Evolutionary conservation across 2,113 vertebrate species (phyloP).

Genomic region (Petrocephalus microphthalmus): DNA sequence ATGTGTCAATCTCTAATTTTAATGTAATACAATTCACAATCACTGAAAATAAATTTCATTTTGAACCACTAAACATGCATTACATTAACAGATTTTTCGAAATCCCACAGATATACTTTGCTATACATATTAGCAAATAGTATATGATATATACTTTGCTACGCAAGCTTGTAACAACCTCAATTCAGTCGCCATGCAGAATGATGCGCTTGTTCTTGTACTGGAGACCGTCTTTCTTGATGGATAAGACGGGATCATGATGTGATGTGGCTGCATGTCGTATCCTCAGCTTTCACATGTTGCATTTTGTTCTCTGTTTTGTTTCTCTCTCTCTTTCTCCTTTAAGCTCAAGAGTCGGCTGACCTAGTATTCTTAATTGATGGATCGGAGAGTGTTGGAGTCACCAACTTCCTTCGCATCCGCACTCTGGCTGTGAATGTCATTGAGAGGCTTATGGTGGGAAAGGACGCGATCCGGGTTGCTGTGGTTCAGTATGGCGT

Average conservation of each 20-base stretch:
- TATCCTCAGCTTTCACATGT: constrained; percentile 84
- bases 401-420: constrained; percentile 79
- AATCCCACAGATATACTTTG: too few relatives aligned
- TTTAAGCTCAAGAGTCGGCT: constrained; percentile 88
- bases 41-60: background rate
- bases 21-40: background rate
- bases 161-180: constrained; percentile 34
- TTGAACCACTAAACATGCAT: background rate
- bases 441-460: constrained; percentile 81
- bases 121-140: too few relatives aligned
- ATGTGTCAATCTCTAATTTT: background rate
- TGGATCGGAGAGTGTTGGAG: constrained; percentile 94
- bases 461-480: constrained; percentile 77
- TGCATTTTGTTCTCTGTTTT: constrained; percentile 73
- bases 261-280: constrained; percentile 65
- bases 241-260: constrained; percentile 72
- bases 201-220: constrained; percentile 63
- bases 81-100: background rate
- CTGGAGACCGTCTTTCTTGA: constrained; percentile 69
- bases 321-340: constrained; percentile 56
- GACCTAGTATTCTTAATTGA: constrained; percentile 99
- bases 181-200: constrained; percentile 91
- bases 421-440: constrained; percentile 86
- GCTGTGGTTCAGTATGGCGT: constrained; percentile 82
- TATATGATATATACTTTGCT: too few relatives aligned